These are phyloP conservation scores for Drosophila pandora DNA, from an alignment of 1,140 invertebrate species.

Conservation along the genomic window DNA sequence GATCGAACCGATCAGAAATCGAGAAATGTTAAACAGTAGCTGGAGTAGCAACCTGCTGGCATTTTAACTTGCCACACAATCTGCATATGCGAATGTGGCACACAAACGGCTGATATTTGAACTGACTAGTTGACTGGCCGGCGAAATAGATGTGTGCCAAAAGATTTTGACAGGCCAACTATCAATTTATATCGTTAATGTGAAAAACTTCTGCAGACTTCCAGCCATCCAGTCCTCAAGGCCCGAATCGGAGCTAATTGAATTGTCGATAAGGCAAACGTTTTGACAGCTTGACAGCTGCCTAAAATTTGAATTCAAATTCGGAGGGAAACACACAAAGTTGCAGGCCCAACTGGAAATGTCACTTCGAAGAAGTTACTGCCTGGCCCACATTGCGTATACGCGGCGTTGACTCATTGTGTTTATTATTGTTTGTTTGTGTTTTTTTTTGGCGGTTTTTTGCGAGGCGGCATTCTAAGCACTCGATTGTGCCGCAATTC, in stretches of 20 bases:
- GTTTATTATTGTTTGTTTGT: conserved; percentile 9
- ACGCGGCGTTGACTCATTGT: conserved; percentile 74
- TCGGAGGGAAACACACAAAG: neutral
- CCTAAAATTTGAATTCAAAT: conserved; percentile 23
- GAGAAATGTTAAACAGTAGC: conserved; percentile 48
- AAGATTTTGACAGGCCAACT: conserved; percentile 74
- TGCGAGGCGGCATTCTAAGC: conserved; percentile 40
- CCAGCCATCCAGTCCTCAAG: neutral
- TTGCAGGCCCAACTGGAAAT: conserved; percentile 27
- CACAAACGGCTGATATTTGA: conserved; percentile 47
- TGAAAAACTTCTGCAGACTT: conserved; percentile 38
- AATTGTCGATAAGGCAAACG: conserved; percentile 74
- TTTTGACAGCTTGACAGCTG: conserved; percentile 65
- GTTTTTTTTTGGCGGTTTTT: neutral
- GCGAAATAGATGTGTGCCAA: conserved; percentile 76
- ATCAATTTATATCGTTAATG: conserved; percentile 59
- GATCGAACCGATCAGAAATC: conserved; percentile 22
- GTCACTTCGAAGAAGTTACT: conserved; percentile 59
- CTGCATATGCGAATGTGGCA: conserved; percentile 66
- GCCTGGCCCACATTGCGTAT: conserved; percentile 73
- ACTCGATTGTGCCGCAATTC: conserved; percentile 54
- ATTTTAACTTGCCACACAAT: conserved; percentile 68
- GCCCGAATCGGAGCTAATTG: conserved; percentile 69
- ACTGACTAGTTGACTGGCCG: conserved; percentile 45
- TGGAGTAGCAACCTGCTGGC: conserved; percentile 44